Percentiles rank a stretch among this genome's conserved stretches.
Evolutionary conservation across 2,797 vertebrate species (phyloP).

Genomic region (Mareca penelope): DNA sequence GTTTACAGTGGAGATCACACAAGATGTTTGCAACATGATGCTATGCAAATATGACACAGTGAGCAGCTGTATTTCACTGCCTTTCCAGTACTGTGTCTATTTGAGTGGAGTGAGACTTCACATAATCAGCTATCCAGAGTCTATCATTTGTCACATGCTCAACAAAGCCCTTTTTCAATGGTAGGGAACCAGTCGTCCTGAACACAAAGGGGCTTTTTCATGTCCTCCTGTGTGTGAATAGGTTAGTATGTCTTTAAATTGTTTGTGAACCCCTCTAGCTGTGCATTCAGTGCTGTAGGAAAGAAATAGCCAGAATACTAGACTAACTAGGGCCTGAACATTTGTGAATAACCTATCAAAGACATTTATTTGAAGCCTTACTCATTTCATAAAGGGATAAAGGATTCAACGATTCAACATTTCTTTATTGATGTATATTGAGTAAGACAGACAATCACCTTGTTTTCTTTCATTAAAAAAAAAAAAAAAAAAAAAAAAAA

Average conservation of each 20-base stretch:
- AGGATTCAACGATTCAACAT: background rate
- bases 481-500: background rate
- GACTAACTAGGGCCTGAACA: background rate
- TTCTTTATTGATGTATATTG: background rate
- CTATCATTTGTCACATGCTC: background rate
- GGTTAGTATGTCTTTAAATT: conserved; percentile 11
- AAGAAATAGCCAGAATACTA: background rate
- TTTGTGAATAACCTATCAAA: conserved; percentile 30
- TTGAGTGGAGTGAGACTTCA: background rate
- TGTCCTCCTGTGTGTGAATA: background rate
- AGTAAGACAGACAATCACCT: background rate
- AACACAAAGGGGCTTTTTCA: conserved; percentile 16
- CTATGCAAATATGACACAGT: background rate
- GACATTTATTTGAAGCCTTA: background rate
- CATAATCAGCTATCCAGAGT: conserved; percentile 3
- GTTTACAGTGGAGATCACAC: background rate
- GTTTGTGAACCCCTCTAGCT: background rate
- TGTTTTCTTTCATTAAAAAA: background rate
- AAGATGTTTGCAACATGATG: background rate
- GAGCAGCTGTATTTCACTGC: background rate
- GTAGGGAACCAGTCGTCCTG: background rate
- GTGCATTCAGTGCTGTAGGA: background rate
- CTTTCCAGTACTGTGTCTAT: background rate
- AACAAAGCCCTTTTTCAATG: background rate
- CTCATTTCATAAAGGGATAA: background rate